Base-by-base conservation (phyloP, 2,113 vertebrate species). In the Carlito syrichta region DNA sequence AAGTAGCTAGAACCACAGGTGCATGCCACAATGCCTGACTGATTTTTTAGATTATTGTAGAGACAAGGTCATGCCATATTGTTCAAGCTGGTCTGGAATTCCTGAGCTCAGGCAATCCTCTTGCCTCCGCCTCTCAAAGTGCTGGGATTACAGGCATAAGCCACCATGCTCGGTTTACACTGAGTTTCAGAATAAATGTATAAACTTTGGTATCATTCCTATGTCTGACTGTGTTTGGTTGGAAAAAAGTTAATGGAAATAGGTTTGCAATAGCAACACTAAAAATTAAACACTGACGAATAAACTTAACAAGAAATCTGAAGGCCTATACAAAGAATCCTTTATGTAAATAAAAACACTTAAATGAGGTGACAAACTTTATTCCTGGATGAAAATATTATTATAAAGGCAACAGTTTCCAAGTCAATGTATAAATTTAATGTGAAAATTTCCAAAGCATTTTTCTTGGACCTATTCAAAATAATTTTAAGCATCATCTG, bases 241-340 rank as follows among this genome's bases (percentile, higher is more conserved):
- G 81, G 12, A 40, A 77, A 93, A 81, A 58, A 79, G 86, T 88
- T 10, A 68, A 52, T 91, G 85, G 35, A 95, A 87, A 87, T 96
- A 66, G 58, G 87, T 96, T 94, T 81, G 38, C 48, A 78, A 92
- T 50, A 90, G 32, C 48, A 43, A 89, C 92, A 92, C 43, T 92
- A 95, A 93, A 78, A 85, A 71, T 50, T 86, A 66, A 96, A 86
- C 35, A 60, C 25, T 7, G 77, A 27, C 48, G 68, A 78, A 78
- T 86, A 93, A 93, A 62, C 7, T 48, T 56, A 87, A 68, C 32
- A 58, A 43, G 58, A 74, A 78, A 85, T 73, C 35, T 23, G 20
- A 91, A 93, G 35, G 22, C 38, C 54, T 89, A 13, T 11, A 38
- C 77, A n/a, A 95, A 81, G 30, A 91, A 30, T 74, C 9, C 12